A percentile compares a stretch with the other conserved stretches of the same genome.
Evolutionary conservation across 2,888 invertebrate species (phyloP).

Genomic region (Harpagoxenus sublaevis): DNA sequence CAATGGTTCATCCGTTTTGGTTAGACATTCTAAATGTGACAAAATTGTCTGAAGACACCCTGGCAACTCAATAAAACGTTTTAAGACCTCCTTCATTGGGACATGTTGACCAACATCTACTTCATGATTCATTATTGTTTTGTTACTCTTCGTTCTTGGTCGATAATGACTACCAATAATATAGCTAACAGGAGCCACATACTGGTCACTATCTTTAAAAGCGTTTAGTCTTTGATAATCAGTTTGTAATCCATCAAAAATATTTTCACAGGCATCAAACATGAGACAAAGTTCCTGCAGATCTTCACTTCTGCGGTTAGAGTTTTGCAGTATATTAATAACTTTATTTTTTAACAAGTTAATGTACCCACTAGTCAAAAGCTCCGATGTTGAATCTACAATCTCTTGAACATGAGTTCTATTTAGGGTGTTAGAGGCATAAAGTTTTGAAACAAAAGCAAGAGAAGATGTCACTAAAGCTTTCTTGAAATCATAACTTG

Average conservation of each 20-base stretch:
- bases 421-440: neutral
- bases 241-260: too few species aligned
- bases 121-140: constrained; percentile 11
- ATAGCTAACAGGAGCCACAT: too few species aligned
- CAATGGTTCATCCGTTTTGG: neutral
- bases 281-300: neutral
- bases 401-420: neutral
- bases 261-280: neutral
- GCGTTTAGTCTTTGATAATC: too few species aligned
- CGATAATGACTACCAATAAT: neutral
- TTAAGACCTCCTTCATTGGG: neutral
- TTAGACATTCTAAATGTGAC: neutral
- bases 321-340: neutral
- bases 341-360: neutral
- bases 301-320: neutral
- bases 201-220: too few species aligned
- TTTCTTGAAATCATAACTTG: neutral
- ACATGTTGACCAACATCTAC: neutral
- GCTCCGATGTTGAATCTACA: neutral
- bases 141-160: neutral
- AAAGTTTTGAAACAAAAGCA: neutral
- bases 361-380: neutral
- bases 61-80: neutral
- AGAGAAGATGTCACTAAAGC: neutral
- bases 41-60: neutral